phyloP scores from a whole-genome alignment of 2,888 invertebrate genomes.

The Mylabris sibirica region DNA sequence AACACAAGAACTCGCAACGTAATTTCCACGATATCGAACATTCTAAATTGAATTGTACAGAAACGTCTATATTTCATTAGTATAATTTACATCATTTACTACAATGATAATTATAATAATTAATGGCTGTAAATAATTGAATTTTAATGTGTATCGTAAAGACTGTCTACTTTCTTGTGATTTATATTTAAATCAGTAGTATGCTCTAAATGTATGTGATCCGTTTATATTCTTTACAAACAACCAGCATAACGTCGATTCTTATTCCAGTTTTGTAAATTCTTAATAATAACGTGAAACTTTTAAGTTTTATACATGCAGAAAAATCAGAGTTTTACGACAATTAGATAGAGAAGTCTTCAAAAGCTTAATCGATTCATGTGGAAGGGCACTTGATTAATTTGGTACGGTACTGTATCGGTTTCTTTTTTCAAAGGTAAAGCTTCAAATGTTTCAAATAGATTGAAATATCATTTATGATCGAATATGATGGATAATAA shows the following conservation, averaged over 20 bases:
- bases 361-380: no score
- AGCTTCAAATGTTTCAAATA: no score
- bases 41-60: neutral
- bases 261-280: no score
- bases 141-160: neutral
- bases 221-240: neutral
- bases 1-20: neutral
- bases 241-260: neutral
- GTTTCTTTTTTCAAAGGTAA: no score
- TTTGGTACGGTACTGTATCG: no score
- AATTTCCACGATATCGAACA: conserved; percentile 4
- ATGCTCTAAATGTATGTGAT: no score
- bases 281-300: no score
- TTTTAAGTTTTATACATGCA: no score
- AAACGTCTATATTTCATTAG: neutral
- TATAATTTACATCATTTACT: neutral
- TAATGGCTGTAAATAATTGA: neutral
- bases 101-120: neutral
- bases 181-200: neutral
- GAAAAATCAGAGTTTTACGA: no score
- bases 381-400: no score
- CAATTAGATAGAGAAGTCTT: no score
- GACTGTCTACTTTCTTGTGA: neutral
- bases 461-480: no score
- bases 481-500: neutral